Percentiles rank a stretch among this genome's conserved stretches.
Conservation (phyloP, 2,888 invertebrate genomes). For the Aphrophora alni region DNA sequence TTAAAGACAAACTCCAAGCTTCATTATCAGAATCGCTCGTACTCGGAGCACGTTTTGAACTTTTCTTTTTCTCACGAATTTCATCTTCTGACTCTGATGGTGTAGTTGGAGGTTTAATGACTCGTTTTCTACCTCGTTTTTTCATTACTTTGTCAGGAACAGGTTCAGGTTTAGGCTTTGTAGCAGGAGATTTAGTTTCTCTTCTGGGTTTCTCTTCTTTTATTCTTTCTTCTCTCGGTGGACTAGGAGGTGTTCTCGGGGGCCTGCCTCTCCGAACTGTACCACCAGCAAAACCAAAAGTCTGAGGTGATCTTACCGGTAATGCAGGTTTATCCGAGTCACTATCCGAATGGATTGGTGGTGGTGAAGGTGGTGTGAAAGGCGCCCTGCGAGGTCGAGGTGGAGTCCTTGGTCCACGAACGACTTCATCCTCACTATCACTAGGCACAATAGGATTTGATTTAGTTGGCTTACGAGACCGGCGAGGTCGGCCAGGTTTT, state of each 20-base stretch:
- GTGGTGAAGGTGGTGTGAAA: conserved; percentile 42
- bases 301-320: neutral
- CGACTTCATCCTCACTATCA: conserved; percentile 56
- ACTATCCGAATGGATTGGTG: conserved; percentile 36
- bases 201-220: conserved; percentile 4
- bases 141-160: conserved; percentile 27
- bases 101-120: conserved; percentile 41
- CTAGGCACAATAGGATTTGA: conserved; percentile 39
- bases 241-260: conserved; percentile 33
- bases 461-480: conserved; percentile 36
- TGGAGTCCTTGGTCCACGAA: conserved; percentile 30
- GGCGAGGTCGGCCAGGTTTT: conserved; percentile 29
- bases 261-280: conserved; percentile 14
- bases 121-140: conserved; percentile 43
- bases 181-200: conserved; percentile 18
- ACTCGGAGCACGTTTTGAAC: conserved; percentile 38
- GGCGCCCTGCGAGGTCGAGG: conserved; percentile 42
- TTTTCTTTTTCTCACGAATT: conserved; percentile 37
- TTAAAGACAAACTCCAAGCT: conserved; percentile 39
- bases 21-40: conserved; percentile 45
- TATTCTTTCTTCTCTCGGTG: neutral
- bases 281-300: neutral
- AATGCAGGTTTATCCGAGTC: conserved; percentile 30
- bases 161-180: conserved; percentile 16
- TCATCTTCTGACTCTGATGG: conserved; percentile 45